Evolutionary conservation across 2,113 vertebrate genomes (phyloP), one percentile per base, ranked within the genome.

Genomic region (Macquaria australasica): DNA sequence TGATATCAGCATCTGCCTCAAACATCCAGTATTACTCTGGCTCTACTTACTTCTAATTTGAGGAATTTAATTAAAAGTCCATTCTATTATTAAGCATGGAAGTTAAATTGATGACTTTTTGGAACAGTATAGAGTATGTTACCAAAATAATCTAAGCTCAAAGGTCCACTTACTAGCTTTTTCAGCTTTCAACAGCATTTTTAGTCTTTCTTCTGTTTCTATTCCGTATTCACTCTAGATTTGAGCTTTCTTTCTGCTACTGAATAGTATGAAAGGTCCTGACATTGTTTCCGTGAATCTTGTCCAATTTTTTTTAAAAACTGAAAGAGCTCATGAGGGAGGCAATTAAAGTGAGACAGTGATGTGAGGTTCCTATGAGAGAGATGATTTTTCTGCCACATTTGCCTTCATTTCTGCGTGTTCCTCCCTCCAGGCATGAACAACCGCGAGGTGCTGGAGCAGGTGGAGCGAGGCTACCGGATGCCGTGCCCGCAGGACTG

Each of bases 401-500:
- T 48, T 51, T 53, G 1, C 6, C 48, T 21, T 15, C 9, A 18
- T 70, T 45, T 37, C 21, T 53, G 25, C 5, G 3, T 3, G 71
- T 31, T 48, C 37, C 25, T 50, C 10, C 58, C 77, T 68, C 25
- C 92, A 99, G 98, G 98, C 88, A 99, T 99, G 98, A 99, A 99
- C 94, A 99, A 99, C 95, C 97, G 98, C 8, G 98, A 99, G 94
- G 98, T 99, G 86, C 93, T 99, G 95, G 98, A 99, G 95, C 98
- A 99, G 94, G 98, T 99, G 89, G 98, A 99, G 89, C 97, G 98
- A 8, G 98, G 98, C 74, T 99, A 99, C 94, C 93, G 98, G 88
- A 99, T 99, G 98, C 98, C 98, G 0, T 99, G 98, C 87, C 98
- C 98, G 9, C 98, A 99, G 96, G 98, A 99, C 96, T 99, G 98